phyloP scores from a whole-genome alignment of 2,888 invertebrate genomes.

The Pammene fasciana region DNA sequence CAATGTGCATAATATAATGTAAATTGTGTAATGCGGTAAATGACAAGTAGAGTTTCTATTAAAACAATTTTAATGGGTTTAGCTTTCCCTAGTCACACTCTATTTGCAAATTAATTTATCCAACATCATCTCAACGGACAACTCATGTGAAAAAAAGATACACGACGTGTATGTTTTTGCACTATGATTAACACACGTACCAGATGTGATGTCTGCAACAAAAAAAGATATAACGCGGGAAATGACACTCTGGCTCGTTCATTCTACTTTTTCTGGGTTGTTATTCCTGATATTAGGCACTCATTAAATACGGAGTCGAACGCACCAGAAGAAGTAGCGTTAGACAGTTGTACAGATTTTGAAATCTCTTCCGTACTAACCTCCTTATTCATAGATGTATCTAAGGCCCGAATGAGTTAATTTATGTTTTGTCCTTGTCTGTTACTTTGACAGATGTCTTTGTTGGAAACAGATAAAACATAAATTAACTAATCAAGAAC shows the following conservation, averaged over 20 bases:
- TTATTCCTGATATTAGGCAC: not conserved
- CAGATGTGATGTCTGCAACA: conserved; percentile 77
- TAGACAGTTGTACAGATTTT: no score
- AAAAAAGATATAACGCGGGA: conserved; percentile 75
- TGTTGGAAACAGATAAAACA: no score
- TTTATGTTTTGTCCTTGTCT: no score
- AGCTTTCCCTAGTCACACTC: not conserved
- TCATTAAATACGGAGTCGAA: not conserved
- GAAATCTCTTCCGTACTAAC: no score
- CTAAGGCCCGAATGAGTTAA: no score
- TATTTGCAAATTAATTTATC: not conserved
- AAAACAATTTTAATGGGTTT: not conserved
- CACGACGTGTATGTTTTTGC: conserved; percentile 48
- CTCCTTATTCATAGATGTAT: no score
- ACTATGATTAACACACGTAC: conserved; percentile 47
- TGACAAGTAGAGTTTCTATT: not conserved
- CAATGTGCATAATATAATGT: no score
- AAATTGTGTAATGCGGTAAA: no score
- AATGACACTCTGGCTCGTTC: conserved; percentile 72
- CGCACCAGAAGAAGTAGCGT: not conserved
- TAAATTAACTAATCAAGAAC: no score
- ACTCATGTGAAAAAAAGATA: conserved; percentile 5
- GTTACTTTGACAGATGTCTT: no score
- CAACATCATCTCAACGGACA: not conserved
- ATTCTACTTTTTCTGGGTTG: conserved; percentile 65